Base-by-base conservation (phyloP, 2,113 vertebrate genomes). In the Casuarius casuarius region DNA sequence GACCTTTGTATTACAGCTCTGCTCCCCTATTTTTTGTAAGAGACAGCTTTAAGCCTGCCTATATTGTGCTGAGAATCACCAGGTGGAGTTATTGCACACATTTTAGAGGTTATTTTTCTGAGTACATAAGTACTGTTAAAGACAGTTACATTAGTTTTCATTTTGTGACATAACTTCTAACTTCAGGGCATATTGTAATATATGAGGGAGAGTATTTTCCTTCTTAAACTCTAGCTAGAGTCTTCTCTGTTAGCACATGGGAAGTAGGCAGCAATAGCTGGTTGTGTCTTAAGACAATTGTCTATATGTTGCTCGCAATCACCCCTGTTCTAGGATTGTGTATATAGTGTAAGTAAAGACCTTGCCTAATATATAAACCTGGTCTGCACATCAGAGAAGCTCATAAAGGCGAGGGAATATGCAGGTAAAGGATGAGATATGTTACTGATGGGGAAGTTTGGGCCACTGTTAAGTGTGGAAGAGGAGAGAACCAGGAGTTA, bases 1-100 rank as follows among this genome's bases (percentile, higher is more conserved):
- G 19, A 35, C 12, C 31, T 94, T 84, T 74, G n/a, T 46, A 1
- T 38, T 74, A 44, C 17, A 68, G 17, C 8, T 78, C 10, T 70
- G 2, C 23, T 91, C 4, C 25, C 10, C 31, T 77, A 11, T 93
- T 68, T 84, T 49, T 80, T 8, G 3, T 9, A 61, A 79, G 33
- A 74, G 28, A 31, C 29, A 91, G 58, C 35, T 82, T 87, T 92
- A 75, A 82, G 25, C 29, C 67, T 73, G 77, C 87, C n/a, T 73
- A 38, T 79, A 73, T 84, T 59, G 33, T 25, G 59, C 63, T 83
- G 91, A 85, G 87, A 94, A 95, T 94, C 95, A 96, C 95, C 94
- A 97, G 94, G 92, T 97, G 95, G 94, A 93, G 94, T 94, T 95
- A 95, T 95, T 97, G 87, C 84, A 95, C 78, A 56, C 67, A 74